Evolutionary conservation across 2,113 vertebrate genomes (phyloP), one percentile per base, ranked within the genome.

Genomic region (Lichenostomus cassidix): DNA sequence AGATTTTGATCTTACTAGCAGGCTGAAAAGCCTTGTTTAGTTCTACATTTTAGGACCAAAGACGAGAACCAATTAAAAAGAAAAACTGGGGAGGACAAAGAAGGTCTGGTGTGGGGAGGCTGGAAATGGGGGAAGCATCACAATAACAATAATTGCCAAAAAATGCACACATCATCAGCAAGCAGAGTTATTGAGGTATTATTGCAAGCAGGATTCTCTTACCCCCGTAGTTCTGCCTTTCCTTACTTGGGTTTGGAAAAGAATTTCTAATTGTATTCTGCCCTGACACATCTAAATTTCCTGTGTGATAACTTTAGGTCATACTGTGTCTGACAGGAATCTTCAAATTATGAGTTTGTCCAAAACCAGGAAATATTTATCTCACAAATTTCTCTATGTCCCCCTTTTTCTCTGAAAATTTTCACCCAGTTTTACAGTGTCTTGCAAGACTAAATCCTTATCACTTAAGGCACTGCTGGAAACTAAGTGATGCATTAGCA

Each of bases 1-100:
- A 82, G 69, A 82, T 92, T 92, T 92, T 84, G 70, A 78, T 89
- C 77, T 92, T 91, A 28, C 42, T 60, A 68, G 35, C 60, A 89
- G 65, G 60, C 78, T 94, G 52, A 44, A 92, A 47, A 92, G 35
- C 47, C 53, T 63, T 24, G 15, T 47, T 84, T 92, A 87, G 69
- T 68, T 91, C 60, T 91, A 23, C 75, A 42, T 82, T 56, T 89
- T 78, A 75, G 74, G 65, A 82, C 39, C 52, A 87, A 94, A 89
- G 81, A 91, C 63, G 35, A 82, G 64, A 95, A 39, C 15, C 87
- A 68, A 89, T 87, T 81, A 78, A 95, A 89, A 89, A 76, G 23
- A 50, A 46, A 53, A 89, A 52, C 8, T 62, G 46, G 29, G 10
- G 73, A 94, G 39, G 58, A 91, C 42, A 82, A 84, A 95, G 58